phyloP scores from a whole-genome alignment of 2,113 vertebrate genomes.

The Antennarius striatus region DNA sequence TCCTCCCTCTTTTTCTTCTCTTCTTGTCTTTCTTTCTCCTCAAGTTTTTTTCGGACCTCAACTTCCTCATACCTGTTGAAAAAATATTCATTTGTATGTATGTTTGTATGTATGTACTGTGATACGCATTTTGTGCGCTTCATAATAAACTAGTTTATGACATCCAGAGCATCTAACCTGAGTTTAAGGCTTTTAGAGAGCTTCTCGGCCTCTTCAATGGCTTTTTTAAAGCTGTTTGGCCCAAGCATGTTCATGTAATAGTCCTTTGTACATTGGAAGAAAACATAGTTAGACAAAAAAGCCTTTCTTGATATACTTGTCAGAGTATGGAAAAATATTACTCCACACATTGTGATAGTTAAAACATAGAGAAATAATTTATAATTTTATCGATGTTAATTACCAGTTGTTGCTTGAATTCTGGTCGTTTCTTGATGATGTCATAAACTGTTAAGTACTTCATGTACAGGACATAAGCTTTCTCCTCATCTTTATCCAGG shows the following conservation, averaged over 20 bases:
- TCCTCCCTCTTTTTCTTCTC: constrained; percentile 86
- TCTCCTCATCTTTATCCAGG: constrained; percentile 95
- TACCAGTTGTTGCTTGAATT: constrained; percentile 97
- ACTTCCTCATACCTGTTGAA: constrained; percentile 92
- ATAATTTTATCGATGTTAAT: not conserved
- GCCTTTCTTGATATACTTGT: not conserved
- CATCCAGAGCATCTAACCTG: constrained; percentile 62
- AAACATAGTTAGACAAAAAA: not conserved
- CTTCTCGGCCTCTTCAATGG: constrained; percentile 96
- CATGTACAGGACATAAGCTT: constrained; percentile 96
- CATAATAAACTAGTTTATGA: not conserved
- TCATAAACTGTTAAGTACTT: constrained; percentile 94
- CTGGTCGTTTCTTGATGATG: constrained; percentile 91
- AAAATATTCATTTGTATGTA: not conserved
- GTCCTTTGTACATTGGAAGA: constrained; percentile 77
- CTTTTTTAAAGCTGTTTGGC: constrained; percentile 90
- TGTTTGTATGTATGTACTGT: not conserved
- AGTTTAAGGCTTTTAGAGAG: constrained; percentile 97
- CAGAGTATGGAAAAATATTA: not conserved
- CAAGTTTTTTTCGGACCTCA: constrained; percentile 94
- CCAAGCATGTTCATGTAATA: constrained; percentile 91
- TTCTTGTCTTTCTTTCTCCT: constrained; percentile 90
- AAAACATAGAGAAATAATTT: not conserved
- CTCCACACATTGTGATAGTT: too few species aligned
- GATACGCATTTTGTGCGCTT: not conserved